These are phyloP conservation scores for Drosophila bifasciata DNA, from an alignment of 1,140 invertebrate species.

Conservation along the genomic window DNA sequence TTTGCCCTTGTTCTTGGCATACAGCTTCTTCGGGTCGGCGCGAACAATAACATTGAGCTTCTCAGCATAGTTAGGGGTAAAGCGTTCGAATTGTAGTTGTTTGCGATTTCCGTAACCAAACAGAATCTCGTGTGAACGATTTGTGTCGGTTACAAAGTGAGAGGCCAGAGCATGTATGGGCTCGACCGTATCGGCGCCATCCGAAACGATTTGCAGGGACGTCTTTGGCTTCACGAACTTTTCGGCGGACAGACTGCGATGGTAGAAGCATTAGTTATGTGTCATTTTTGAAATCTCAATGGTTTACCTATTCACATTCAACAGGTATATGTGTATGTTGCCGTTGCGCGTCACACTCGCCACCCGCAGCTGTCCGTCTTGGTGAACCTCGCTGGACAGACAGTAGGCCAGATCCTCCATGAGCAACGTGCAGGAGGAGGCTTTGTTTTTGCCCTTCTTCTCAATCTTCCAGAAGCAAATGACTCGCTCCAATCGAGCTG, in stretches of 20 bases:
- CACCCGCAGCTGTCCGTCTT: slow-evolving; percentile 85
- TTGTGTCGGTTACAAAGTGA: slow-evolving; percentile 83
- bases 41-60: slow-evolving; percentile 86
- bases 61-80: slow-evolving; percentile 86
- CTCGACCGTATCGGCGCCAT: slow-evolving; percentile 85
- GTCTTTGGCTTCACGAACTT: slow-evolving; percentile 90
- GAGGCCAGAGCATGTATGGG: slow-evolving; percentile 86
- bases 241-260: slow-evolving; percentile 84
- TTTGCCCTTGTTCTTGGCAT: slow-evolving; percentile 79
- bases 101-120: slow-evolving; percentile 86
- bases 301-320: slow-evolving; percentile 89
- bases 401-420: slow-evolving; percentile 88
- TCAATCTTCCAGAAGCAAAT: slow-evolving; percentile 80
- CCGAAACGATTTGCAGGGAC: slow-evolving; percentile 88
- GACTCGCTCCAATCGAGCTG: slow-evolving; percentile 83
- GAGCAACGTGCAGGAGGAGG: slow-evolving; percentile 86
- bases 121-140: slow-evolving; percentile 83
- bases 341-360: slow-evolving; percentile 89
- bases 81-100: slow-evolving; percentile 87
- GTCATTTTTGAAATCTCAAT: neutral
- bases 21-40: slow-evolving; percentile 84
- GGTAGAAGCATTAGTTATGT: neutral
- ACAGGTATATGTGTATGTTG: slow-evolving; percentile 90
- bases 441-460: slow-evolving; percentile 68
- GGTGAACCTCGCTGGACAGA: slow-evolving; percentile 84